Base-by-base conservation (phyloP, 1,140 invertebrate species). In the Bombus superbus region DNA sequence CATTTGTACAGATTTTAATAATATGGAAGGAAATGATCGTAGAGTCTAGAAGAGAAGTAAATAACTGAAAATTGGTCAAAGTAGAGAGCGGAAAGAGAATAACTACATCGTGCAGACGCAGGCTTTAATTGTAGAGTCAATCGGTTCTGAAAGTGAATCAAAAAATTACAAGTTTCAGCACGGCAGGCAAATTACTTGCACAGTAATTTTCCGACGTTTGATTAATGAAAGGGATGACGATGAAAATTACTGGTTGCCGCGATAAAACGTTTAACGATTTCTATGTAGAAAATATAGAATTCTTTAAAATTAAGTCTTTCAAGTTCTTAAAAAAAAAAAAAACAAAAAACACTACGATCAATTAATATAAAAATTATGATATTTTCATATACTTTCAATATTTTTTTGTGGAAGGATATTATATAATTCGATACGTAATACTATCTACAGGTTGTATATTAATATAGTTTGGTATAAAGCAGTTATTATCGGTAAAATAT, bases 121-220 rank as follows among this genome's bases (percentile, higher is more conserved):
- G 71, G 42, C 44, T 74, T 32, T 74, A 74, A 74, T 74, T 74
- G 42, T 32, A 32, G 18, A 22, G 42, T 18, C n/a, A 47, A 47
- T 73, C 42, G 42, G 25, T 47, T 42, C 42, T 73, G 42, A 74
- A 74, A 74, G 40, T 32, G 72, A 74, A 13, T 53, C 0, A 44
- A 53, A 53, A 74, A 74, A 74, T 74, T 74, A 40, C 73, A 53
- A 74, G 42, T 74, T 74, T 11, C 72, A 74, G 10, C 44, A 25
- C n/a, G n/a, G 32, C 10, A 47, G n/a, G 10, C 32, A 53, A 74
- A 74, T 53, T 74, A 53, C 42, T 53, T 25, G 73, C n/a, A 28
- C 18, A 53, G 73, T 74, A 74, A 74, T 53, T 74, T 74, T 35
- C 1, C 22, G 18, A 53, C 42, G 2, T 53, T 74, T 35, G 42